Conservation (phyloP, 30 jellyfish, hydroid and myxozoan genomes). For the Chrysaora quinquecirrha region DNA sequence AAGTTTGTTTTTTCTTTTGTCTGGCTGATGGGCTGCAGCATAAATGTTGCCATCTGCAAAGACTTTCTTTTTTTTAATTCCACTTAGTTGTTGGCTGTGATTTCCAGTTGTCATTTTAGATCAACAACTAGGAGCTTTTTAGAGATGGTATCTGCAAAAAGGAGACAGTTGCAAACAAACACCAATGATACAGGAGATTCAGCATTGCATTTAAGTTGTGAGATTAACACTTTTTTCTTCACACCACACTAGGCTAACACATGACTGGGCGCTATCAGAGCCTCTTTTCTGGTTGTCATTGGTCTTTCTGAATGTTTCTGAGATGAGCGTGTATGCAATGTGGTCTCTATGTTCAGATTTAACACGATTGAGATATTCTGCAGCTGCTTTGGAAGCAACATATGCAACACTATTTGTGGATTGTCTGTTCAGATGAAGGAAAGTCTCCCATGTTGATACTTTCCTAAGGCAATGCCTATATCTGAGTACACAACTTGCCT, state of each 20-base stretch:
- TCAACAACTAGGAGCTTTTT: not conserved
- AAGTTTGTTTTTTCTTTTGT: not conserved
- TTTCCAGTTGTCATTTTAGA: not conserved
- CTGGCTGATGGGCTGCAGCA: not conserved
- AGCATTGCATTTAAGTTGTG: not conserved
- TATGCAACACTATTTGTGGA: constrained; percentile 38
- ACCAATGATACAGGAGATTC: not conserved
- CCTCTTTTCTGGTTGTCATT: constrained; percentile 27
- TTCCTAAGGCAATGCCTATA: constrained; percentile 5
- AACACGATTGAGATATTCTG: constrained; percentile 5
- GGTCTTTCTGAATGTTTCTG: constrained; percentile 13
- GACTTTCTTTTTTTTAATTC: not conserved
- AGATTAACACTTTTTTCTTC: not conserved
- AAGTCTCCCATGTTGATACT: constrained; percentile 31
- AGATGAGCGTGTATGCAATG: constrained; percentile 11
- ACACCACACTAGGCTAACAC: constrained; percentile 7
- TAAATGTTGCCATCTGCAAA: constrained; percentile 3
- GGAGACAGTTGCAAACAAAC: constrained; percentile 4
- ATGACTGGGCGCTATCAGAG: constrained; percentile 15
- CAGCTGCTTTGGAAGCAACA: constrained; percentile 23
- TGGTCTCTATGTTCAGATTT: constrained; percentile 8
- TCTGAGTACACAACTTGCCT: not conserved
- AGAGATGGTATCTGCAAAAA: not conserved
- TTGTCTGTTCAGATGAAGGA: constrained; percentile 30
- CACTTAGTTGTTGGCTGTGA: not conserved